A percentile compares a stretch with the other conserved stretches of the same genome.
phyloP scores from a whole-genome alignment of 2,113 vertebrate genomes.

The Argyrosomus japonicus region DNA sequence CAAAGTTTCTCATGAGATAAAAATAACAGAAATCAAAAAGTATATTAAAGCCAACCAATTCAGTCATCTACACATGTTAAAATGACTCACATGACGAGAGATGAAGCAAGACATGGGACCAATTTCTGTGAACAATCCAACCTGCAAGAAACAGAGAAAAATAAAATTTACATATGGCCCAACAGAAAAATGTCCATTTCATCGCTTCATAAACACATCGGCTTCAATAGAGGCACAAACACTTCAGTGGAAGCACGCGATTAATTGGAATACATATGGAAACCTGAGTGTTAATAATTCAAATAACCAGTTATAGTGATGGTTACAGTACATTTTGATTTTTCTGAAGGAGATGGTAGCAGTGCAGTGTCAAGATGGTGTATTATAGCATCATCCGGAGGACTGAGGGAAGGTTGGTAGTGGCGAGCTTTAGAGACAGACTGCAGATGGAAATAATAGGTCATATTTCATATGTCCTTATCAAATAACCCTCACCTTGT shows the following conservation, averaged over 20 bases:
- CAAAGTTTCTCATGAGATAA: constrained; percentile 14
- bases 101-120: constrained; percentile 98
- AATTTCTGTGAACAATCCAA: constrained; percentile 95
- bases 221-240: background rate
- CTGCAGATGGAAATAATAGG: background rate
- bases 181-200: background rate
- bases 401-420: background rate
- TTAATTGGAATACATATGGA: background rate
- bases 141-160: constrained; percentile 75
- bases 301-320: background rate
- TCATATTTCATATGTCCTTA: background rate
- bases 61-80: background rate
- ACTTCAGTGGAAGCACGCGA: background rate
- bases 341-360: background rate
- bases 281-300: background rate
- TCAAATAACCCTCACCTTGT: constrained; percentile 86
- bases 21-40: background rate
- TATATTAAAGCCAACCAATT: background rate
- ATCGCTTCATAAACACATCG: background rate
- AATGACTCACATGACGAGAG: constrained; percentile 91
- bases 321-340: background rate
- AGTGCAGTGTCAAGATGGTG: no score
- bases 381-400: background rate
- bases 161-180: background rate
- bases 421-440: background rate